A percentile compares a stretch with the other conserved stretches of the same genome.
These are phyloP conservation scores for Macropodus opercularis DNA, from an alignment of 2,797 vertebrate species.

Conservation along the genomic window DNA sequence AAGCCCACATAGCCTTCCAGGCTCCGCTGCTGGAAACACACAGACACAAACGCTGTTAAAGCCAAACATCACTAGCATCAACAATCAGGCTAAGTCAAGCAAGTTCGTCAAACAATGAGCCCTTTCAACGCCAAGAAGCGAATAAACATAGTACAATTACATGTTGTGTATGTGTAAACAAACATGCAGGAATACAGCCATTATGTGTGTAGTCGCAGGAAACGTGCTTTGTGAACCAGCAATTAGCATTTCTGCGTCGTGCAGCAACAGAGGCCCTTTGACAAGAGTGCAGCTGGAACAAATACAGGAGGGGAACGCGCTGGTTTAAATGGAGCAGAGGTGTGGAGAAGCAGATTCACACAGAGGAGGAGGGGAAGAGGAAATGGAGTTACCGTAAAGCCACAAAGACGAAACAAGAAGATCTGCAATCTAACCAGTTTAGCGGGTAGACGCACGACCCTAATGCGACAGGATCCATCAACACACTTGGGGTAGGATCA, in stretches of 20 bases:
- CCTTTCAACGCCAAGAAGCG: neutral
- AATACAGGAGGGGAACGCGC: conserved; percentile 25
- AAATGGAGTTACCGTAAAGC: conserved; percentile 10
- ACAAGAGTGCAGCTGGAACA: conserved; percentile 50
- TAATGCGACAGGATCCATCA: too few relatives aligned
- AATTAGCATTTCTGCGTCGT: conserved; percentile 56
- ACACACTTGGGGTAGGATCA: too few relatives aligned
- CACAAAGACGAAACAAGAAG: conserved; percentile 11
- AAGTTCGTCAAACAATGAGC: neutral
- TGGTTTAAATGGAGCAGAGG: conserved; percentile 13
- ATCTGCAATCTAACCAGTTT: neutral
- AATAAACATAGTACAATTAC: conserved; percentile 14
- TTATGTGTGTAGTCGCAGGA: conserved; percentile 21
- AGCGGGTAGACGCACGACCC: too few relatives aligned
- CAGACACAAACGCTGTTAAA: conserved; percentile 3
- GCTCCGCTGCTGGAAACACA: conserved; percentile 80
- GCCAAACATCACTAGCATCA: neutral
- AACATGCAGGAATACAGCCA: neutral
- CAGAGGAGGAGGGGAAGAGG: conserved; percentile 22
- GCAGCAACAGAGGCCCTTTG: conserved; percentile 44
- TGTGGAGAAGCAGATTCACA: conserved; percentile 2
- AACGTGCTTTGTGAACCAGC: conserved; percentile 31
- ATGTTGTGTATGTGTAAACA: neutral
- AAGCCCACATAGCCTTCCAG: conserved; percentile 86
- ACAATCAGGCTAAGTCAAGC: neutral